phyloP scores from a whole-genome alignment of 2,113 vertebrate genomes.

The Pogona vitticeps region DNA sequence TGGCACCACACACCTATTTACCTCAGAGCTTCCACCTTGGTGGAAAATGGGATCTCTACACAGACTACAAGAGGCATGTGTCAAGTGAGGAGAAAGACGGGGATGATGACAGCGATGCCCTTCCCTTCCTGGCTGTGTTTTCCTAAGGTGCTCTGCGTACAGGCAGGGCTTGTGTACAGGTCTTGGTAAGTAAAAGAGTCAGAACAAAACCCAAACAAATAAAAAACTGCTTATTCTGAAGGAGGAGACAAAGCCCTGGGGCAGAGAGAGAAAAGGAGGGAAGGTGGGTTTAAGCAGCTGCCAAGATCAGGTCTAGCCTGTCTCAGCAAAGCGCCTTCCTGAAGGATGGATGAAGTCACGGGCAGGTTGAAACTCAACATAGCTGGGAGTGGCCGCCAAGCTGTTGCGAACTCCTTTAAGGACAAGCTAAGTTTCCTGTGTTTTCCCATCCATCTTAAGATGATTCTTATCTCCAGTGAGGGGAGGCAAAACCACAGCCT shows the following conservation, averaged over 20 bases:
- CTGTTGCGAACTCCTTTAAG: not conserved
- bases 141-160: not conserved
- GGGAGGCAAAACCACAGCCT: too few relatives aligned
- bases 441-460: not conserved
- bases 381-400: not conserved
- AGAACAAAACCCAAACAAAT: not conserved
- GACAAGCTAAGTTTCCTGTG: not conserved
- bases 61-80: not conserved
- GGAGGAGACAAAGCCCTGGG: conserved; percentile 10
- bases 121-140: not conserved
- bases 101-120: not conserved
- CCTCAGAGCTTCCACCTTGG: too few relatives aligned
- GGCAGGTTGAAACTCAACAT: not conserved
- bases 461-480: not conserved
- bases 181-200: not conserved
- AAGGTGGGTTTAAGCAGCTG: not conserved
- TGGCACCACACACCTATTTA: not conserved
- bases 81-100: not conserved
- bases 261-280: not conserved
- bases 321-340: conserved; percentile 10
- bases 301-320: conserved; percentile 1
- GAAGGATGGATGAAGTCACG: not conserved
- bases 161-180: not conserved
- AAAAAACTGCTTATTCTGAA: not conserved
- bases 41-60: not conserved